Conservation (phyloP, 2,113 vertebrate species). For the Scytalopus superciliaris region DNA sequence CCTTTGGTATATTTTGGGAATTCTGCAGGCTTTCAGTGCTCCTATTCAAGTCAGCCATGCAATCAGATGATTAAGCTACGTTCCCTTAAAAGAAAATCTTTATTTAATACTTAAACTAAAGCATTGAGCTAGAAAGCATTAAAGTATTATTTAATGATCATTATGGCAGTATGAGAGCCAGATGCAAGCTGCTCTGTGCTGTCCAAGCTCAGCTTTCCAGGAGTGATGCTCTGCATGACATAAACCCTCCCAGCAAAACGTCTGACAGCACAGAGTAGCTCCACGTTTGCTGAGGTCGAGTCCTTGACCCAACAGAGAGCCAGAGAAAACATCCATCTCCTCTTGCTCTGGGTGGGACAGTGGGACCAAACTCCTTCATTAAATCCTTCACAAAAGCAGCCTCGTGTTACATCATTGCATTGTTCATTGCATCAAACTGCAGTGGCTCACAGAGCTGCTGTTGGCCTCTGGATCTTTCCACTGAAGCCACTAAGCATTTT, state of each 20-base stretch:
- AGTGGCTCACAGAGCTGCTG: neutral
- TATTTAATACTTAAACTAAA: constrained; percentile 15
- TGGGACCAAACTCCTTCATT: fast-evolving
- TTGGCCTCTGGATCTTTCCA: neutral
- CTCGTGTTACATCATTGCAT: neutral
- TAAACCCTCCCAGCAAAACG: neutral
- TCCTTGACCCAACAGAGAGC: neutral
- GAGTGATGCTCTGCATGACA: neutral
- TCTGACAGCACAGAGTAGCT: neutral
- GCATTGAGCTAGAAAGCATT: neutral
- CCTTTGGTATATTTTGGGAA: neutral
- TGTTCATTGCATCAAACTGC: neutral
- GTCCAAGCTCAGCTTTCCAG: neutral
- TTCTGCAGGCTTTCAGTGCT: neutral
- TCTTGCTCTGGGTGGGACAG: neutral
- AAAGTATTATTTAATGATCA: neutral
- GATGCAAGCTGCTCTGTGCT: neutral
- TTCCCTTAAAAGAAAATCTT: neutral
- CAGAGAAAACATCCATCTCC: neutral
- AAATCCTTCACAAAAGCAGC: neutral
- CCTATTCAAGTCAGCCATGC: neutral
- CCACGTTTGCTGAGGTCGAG: neutral
- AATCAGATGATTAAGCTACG: neutral
- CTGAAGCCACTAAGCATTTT: neutral
- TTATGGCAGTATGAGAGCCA: neutral